Evolutionary conservation across 2,888 invertebrate genomes (phyloP).

Genomic region (Coleophora flavipennella): DNA sequence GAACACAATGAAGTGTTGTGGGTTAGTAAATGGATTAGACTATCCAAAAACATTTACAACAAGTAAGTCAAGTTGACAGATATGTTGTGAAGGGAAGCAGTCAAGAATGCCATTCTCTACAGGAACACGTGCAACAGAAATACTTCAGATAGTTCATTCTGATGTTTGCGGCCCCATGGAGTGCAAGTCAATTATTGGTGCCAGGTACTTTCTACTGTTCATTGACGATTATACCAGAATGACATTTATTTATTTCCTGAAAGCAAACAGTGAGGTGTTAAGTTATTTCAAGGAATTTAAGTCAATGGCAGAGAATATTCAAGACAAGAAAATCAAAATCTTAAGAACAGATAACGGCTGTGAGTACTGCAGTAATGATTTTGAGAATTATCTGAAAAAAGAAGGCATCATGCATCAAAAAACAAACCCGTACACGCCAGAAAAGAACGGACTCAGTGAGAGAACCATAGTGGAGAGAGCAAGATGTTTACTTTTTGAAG

Average conservation of each 20-base stretch:
- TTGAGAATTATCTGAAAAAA: conserved; percentile 9
- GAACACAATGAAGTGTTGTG: conserved; percentile 11
- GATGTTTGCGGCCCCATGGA: conserved; percentile 14
- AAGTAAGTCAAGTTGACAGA: conserved; percentile 11
- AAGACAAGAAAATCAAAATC: conserved; percentile 10
- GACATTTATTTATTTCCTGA: conserved; percentile 9
- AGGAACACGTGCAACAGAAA: conserved; percentile 11
- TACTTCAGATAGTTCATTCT: conserved; percentile 10
- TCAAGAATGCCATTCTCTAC: conserved; percentile 18
- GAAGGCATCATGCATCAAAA: conserved; percentile 23
- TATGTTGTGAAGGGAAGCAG: conserved; percentile 23
- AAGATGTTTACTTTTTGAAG: conserved; percentile 2
- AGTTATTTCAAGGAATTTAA: conserved; percentile 6
- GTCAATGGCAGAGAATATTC: conserved; percentile 10
- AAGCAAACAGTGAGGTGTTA: conserved; percentile 2
- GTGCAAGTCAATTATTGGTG: conserved; percentile 9
- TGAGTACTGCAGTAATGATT: conserved; percentile 14
- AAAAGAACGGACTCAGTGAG: not conserved
- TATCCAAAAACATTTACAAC: conserved; percentile 9
- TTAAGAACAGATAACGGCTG: conserved; percentile 15
- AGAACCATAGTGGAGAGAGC: conserved; percentile 1
- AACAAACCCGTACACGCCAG: not conserved
- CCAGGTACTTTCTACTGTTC: conserved; percentile 25
- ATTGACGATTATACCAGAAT: conserved; percentile 22
- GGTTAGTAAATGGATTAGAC: conserved; percentile 11